Conservation (phyloP, 2,797 vertebrate species). For the Gadopsis marmoratus region DNA sequence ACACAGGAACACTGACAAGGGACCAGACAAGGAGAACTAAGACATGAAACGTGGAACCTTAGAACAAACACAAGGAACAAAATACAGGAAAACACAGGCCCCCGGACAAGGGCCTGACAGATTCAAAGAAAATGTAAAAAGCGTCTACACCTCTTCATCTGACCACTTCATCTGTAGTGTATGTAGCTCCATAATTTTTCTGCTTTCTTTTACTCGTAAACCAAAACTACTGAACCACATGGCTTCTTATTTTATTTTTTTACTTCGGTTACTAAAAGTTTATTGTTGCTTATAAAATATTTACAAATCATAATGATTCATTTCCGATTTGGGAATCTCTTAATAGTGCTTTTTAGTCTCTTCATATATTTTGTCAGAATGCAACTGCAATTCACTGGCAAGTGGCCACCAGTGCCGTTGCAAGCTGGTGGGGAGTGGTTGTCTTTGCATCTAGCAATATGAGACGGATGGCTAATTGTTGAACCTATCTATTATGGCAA, state of each 20-base stretch:
- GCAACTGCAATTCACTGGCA: neutral
- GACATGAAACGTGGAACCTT: too few species aligned
- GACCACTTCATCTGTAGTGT: neutral
- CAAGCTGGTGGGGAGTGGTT: neutral
- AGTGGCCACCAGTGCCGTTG: neutral
- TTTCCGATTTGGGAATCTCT: neutral
- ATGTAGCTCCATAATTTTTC: too few species aligned
- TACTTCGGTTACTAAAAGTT: neutral
- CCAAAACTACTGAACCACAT: too few species aligned
- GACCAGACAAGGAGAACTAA: too few species aligned
- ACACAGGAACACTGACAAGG: too few species aligned
- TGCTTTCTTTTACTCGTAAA: neutral
- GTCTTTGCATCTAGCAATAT: neutral
- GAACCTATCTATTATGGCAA: neutral
- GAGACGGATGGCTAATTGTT: neutral
- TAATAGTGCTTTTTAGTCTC: neutral
- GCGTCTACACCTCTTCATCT: neutral
- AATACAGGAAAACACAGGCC: too few species aligned
- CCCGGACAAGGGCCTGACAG: too few species aligned
- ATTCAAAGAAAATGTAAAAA: neutral
- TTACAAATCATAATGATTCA: neutral
- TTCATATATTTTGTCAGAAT: neutral
- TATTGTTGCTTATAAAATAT: neutral
- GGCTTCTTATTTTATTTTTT: too few species aligned
- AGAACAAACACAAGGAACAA: too few species aligned